Evolutionary conservation across 2,888 invertebrate species (phyloP).

Genomic region (Shargacucullia verbasci): DNA sequence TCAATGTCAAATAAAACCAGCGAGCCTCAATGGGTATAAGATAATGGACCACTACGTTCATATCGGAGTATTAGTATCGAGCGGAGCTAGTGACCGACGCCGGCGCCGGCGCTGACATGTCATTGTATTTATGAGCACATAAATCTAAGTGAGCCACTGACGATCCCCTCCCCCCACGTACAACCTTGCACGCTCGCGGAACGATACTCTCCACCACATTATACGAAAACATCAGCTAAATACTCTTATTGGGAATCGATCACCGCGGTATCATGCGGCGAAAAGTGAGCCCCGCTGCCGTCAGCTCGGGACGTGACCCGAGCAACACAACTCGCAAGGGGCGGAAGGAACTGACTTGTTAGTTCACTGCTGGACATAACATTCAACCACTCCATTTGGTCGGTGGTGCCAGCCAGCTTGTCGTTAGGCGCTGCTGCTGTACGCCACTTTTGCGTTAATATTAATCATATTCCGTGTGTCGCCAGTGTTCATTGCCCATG

Average conservation of each 20-base stretch:
- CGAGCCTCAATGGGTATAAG: background rate
- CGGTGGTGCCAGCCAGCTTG: no score
- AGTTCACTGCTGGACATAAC: no score
- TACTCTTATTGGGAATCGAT: background rate
- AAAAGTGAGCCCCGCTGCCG: no score
- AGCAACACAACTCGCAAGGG: no score
- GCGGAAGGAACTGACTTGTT: no score
- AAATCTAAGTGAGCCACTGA: slow-evolving; percentile 39
- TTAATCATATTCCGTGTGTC: no score
- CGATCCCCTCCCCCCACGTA: background rate
- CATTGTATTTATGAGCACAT: slow-evolving; percentile 49
- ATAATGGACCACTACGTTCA: slow-evolving; percentile 11
- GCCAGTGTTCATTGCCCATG: no score
- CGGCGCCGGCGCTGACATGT: slow-evolving; percentile 42
- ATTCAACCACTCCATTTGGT: no score
- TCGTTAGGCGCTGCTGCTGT: no score
- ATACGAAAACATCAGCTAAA: slow-evolving; percentile 5
- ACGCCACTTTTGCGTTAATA: no score
- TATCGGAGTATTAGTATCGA: slow-evolving; percentile 25
- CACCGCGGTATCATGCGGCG: no score
- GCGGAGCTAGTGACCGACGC: slow-evolving; percentile 19
- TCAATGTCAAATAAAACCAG: background rate
- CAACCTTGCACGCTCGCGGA: background rate
- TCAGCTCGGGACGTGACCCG: no score
- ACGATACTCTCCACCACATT: background rate